These are phyloP conservation scores for Bolborhynchus lineola DNA, from an alignment of 2,113 vertebrate genomes.

Conservation along the genomic window DNA sequence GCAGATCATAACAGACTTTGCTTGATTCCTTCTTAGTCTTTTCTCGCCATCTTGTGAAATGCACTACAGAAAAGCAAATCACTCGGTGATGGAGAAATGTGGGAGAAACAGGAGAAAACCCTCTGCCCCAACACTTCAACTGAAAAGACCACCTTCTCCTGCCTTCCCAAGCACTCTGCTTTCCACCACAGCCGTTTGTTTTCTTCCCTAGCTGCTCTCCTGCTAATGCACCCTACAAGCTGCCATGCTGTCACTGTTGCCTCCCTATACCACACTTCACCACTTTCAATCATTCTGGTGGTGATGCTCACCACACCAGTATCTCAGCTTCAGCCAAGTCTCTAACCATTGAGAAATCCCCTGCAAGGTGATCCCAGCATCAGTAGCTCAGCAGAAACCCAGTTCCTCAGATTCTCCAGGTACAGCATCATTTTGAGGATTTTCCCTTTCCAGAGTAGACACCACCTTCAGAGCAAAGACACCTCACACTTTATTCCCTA, in stretches of 20 bases:
- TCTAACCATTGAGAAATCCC: neutral
- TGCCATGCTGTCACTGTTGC: neutral
- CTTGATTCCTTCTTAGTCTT: neutral
- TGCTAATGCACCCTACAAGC: neutral
- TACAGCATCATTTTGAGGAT: neutral
- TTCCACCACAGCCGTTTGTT: neutral
- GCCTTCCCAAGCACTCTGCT: neutral
- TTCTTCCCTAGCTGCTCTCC: neutral
- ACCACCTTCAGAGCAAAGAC: neutral
- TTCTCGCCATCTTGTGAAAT: neutral
- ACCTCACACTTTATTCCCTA: neutral
- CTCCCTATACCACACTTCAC: neutral
- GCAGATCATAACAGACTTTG: neutral
- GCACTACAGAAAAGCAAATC: neutral
- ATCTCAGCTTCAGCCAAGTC: neutral
- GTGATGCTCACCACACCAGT: neutral
- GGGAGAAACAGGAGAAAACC: neutral
- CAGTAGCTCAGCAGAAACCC: neutral
- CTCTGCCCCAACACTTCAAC: neutral
- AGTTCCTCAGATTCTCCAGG: neutral
- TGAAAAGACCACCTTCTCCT: neutral
- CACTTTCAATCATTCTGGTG: neutral
- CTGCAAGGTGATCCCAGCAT: neutral
- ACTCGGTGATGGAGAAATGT: neutral
- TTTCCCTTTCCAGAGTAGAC: neutral